Conservation (phyloP, 2,113 vertebrate genomes). For the Sterrhoptilus dennistouni region DNA sequence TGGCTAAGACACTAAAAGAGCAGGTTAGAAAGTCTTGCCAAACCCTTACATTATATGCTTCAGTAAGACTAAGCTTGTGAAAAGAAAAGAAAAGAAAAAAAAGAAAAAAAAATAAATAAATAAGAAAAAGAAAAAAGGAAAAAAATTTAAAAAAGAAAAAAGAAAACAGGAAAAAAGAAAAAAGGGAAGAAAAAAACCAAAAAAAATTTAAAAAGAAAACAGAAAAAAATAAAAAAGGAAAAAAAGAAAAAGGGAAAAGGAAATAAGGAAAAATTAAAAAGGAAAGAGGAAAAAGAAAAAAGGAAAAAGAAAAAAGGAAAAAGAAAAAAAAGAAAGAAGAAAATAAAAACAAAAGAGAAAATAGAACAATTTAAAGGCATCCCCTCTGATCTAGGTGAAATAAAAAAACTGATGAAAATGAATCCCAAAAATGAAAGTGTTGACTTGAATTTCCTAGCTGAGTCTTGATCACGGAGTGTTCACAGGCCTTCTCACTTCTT, state of each 20-base stretch:
- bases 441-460: not conserved
- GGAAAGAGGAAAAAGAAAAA: accelerated
- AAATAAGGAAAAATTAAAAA: accelerated
- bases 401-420: not conserved
- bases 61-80: not conserved
- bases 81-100: accelerated
- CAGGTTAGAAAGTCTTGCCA: not conserved
- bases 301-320: not conserved
- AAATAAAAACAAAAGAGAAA: not conserved
- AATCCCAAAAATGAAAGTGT: not conserved
- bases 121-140: accelerated
- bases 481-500: not conserved
- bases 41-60: not conserved
- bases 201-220: accelerated
- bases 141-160: accelerated
- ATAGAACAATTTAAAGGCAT: not conserved
- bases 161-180: accelerated
- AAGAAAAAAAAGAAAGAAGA: not conserved
- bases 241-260: accelerated
- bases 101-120: accelerated
- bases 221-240: accelerated
- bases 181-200: accelerated
- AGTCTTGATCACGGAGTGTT: not conserved
- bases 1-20: not conserved
- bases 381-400: not conserved